These are phyloP conservation scores for Tapirus indicus DNA, from an alignment of 2,797 vertebrate genomes.

Conservation along the genomic window DNA sequence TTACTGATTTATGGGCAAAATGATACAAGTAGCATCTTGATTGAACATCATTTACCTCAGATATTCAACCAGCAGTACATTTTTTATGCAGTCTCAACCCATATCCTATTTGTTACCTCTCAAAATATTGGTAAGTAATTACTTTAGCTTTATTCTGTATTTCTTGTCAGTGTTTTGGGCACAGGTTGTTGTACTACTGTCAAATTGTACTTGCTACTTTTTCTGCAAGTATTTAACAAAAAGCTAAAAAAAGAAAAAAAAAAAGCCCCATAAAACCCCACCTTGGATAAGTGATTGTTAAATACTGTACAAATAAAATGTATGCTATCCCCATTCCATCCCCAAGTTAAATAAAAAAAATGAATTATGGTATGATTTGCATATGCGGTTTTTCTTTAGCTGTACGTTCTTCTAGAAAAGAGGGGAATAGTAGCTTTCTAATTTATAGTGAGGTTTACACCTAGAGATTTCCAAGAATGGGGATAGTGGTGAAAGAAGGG, in stretches of 20 bases:
- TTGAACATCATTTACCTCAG: constrained; percentile 94
- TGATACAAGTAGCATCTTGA: constrained; percentile 88
- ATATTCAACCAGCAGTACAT: constrained; percentile 93
- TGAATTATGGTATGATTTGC: constrained; percentile 89
- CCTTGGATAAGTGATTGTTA: constrained; percentile 94
- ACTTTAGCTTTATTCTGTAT: constrained; percentile 89
- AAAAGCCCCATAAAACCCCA: constrained; percentile 71
- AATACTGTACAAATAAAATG: constrained; percentile 97
- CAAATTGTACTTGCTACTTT: constrained; percentile 90
- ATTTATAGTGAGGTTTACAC: not conserved
- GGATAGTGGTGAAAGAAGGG: not conserved
- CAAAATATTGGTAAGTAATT: constrained; percentile 89
- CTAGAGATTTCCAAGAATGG: constrained; percentile 41
- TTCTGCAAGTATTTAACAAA: constrained; percentile 90
- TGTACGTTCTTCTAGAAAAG: constrained; percentile 30
- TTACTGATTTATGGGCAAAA: constrained; percentile 83
- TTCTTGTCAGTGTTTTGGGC: constrained; percentile 90
- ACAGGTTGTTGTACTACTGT: constrained; percentile 93
- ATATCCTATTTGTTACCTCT: constrained; percentile 90
- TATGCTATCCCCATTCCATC: constrained; percentile 93
- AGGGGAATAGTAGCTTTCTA: constrained; percentile 19
- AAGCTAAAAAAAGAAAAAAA: constrained; percentile 84
- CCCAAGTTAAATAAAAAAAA: constrained; percentile 91
- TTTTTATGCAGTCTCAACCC: constrained; percentile 89
- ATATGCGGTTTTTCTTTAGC: constrained; percentile 78